A percentile compares a stretch with the other conserved stretches of the same genome.
Conservation (phyloP, 2,888 invertebrate genomes). For the Arge pagana region DNA sequence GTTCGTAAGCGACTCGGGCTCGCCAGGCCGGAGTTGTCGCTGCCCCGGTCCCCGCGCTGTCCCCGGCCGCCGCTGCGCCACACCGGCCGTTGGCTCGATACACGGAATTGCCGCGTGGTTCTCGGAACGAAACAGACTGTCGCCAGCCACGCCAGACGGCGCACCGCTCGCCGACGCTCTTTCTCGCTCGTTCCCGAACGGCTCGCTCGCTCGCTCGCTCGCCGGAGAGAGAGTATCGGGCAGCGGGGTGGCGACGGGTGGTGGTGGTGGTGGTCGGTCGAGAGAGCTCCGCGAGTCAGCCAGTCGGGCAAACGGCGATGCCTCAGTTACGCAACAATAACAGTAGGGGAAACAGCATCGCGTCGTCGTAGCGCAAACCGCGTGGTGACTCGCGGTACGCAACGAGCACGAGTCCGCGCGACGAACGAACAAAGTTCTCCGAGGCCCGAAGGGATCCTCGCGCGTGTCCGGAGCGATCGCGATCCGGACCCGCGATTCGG, state of each 20-base stretch:
- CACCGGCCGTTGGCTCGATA: slow-evolving; percentile 45
- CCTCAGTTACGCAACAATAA: slow-evolving; percentile 50
- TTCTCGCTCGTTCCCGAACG: background rate
- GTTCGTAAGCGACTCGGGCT: no score
- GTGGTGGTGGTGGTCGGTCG: background rate
- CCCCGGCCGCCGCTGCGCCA: slow-evolving; percentile 1
- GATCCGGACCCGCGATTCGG: background rate
- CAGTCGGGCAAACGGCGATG: slow-evolving; percentile 19
- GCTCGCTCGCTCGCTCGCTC: background rate
- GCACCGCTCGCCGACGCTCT: slow-evolving; percentile 46
- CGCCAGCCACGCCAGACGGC: slow-evolving; percentile 57
- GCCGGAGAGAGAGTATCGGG: background rate
- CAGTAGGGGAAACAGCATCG: slow-evolving; percentile 37
- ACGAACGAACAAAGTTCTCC: background rate
- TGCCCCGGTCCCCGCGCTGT: slow-evolving; percentile 10
- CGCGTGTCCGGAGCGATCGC: background rate
- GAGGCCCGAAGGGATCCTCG: background rate
- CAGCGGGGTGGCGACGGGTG: background rate
- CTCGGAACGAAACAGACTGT: slow-evolving; percentile 56
- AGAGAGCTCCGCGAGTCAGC: background rate
- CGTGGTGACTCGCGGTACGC: slow-evolving; percentile 28
- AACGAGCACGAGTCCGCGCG: background rate
- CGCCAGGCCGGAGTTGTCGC: no score
- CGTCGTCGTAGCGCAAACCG: no score
- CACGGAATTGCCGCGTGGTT: slow-evolving; percentile 57